Evolutionary conservation across 2,113 vertebrate genomes (phyloP).

Genomic region (Caloenas nicobarica): DNA sequence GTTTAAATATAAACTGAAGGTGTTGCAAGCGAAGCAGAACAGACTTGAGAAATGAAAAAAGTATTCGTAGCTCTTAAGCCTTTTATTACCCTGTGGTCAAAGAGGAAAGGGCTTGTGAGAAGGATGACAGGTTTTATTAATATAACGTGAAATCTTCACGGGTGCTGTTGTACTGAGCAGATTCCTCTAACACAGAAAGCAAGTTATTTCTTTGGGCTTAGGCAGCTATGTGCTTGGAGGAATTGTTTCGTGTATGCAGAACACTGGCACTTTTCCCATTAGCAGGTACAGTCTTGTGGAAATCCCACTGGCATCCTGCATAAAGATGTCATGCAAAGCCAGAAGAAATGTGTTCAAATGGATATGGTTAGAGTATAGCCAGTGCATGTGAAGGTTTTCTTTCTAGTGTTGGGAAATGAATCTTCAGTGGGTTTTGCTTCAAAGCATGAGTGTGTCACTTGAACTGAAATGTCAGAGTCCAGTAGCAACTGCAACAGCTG

Average conservation of each 20-base stretch:
- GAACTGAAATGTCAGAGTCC: neutral
- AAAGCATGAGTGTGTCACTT: neutral
- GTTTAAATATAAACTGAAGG: neutral
- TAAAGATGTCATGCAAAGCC: neutral
- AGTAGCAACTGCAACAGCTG: neutral
- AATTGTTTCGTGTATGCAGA: neutral
- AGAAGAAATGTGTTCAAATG: neutral
- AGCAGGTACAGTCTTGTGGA: neutral
- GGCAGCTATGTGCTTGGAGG: neutral
- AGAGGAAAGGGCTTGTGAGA: neutral
- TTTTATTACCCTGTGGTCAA: neutral
- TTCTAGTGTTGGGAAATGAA: neutral
- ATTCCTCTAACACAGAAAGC: accelerated
- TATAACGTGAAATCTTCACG: accelerated
- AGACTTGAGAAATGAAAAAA: neutral
- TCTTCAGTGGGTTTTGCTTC: neutral
- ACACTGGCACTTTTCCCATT: neutral
- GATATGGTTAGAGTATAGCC: accelerated
- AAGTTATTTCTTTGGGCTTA: accelerated
- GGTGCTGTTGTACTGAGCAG: neutral
- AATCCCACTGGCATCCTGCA: neutral
- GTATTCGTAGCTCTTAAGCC: neutral
- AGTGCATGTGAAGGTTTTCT: too few species aligned
- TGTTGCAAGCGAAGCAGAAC: neutral
- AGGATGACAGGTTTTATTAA: neutral